Evolutionary conservation across 1,140 invertebrate species (phyloP).

Genomic region (Pseudomyrmex concolor): DNA sequence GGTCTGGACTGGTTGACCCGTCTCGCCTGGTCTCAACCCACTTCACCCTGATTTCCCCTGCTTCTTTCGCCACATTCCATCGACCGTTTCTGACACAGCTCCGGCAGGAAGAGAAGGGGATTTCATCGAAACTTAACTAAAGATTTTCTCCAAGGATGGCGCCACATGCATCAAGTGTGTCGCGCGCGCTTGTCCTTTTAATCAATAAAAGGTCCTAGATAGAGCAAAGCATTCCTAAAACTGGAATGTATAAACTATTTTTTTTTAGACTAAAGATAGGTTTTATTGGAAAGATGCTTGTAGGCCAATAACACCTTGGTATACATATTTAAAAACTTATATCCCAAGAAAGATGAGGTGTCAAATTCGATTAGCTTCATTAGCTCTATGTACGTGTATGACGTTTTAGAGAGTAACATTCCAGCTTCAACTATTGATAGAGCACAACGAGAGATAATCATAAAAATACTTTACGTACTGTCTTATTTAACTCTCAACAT

Average conservation of each 20-base stretch:
- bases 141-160: slow-evolving; percentile 79
- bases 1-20: slow-evolving; percentile 75
- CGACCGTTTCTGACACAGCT: slow-evolving; percentile 39
- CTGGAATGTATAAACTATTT: neutral
- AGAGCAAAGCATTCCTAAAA: neutral
- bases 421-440: neutral
- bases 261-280: neutral
- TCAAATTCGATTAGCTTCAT: neutral
- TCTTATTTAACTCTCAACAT: neutral
- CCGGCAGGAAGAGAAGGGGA: neutral
- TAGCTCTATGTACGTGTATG: neutral
- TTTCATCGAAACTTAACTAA: slow-evolving; percentile 72
- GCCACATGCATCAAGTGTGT: slow-evolving; percentile 71
- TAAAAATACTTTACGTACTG: neutral
- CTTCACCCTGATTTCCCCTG: slow-evolving; percentile 72
- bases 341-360: neutral
- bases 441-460: neutral
- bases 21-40: slow-evolving; percentile 76
- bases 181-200: slow-evolving; percentile 16
- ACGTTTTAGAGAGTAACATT: neutral
- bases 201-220: slow-evolving; percentile 74
- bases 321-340: no score
- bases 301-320: neutral
- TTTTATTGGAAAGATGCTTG: neutral
- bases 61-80: slow-evolving; percentile 60